Evolutionary conservation across 2,113 vertebrate species (phyloP).

Genomic region (human (Homo sapiens)): GRCh38 chr4:8350501-8351000

Average conservation of each 20-base stretch:
- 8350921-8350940: neutral
- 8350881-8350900: neutral
- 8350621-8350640: neutral
- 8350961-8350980: neutral
- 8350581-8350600: neutral
- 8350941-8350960: rapidly evolving
- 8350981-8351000: neutral
- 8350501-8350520: too few relatives aligned
- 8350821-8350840: neutral
- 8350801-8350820: too few relatives aligned
- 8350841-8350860: neutral
- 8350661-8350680: too few relatives aligned
- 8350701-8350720: too few relatives aligned
- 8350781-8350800: too few relatives aligned
- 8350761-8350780: neutral
- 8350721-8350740: neutral
- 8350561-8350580: neutral
- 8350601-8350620: neutral
- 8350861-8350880: neutral
- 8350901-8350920: neutral
- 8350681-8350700: neutral
- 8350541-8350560: neutral
- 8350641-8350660: neutral
- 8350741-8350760: neutral
- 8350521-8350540: neutral